Percentiles rank a stretch among this genome's conserved stretches.
Evolutionary conservation across 2,888 invertebrate species (phyloP).

Genomic region (Agrotis ipsilon): DNA sequence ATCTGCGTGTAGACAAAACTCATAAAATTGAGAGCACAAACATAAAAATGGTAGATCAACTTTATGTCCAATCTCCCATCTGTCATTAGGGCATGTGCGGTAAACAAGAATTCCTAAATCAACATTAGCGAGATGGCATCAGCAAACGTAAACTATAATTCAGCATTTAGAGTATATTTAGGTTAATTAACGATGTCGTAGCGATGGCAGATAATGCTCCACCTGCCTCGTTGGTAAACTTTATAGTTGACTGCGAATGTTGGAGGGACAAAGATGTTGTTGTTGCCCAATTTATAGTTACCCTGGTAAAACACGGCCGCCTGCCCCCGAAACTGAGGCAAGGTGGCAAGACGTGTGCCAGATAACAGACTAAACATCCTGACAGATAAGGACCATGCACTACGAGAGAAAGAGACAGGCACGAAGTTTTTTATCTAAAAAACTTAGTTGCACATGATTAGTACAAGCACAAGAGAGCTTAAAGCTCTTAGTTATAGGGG

Average conservation of each 20-base stretch:
- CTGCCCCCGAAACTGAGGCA: constrained; percentile 78
- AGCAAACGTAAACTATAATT: constrained; percentile 63
- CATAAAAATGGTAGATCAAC: constrained; percentile 44
- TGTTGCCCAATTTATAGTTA: constrained; percentile 85
- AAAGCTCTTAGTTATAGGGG: constrained; percentile 59
- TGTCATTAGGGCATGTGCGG: constrained; percentile 54
- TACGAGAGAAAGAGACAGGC: constrained; percentile 79
- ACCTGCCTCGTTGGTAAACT: constrained; percentile 85
- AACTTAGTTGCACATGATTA: constrained; percentile 70
- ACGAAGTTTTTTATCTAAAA: constrained; percentile 84
- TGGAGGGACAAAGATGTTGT: constrained; percentile 81
- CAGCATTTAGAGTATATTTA: constrained; percentile 73
- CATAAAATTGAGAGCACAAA: constrained; percentile 46
- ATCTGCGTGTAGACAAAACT: constrained; percentile 30
- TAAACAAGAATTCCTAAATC: constrained; percentile 66
- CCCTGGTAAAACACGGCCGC: constrained; percentile 76
- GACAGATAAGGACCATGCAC: constrained; percentile 82
- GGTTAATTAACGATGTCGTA: constrained; percentile 83
- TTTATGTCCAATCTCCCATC: constrained; percentile 54
- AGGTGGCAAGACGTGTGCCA: constrained; percentile 89
- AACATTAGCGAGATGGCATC: constrained; percentile 73
- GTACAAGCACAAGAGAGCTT: constrained; percentile 52
- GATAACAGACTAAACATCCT: constrained; percentile 90
- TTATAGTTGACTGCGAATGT: constrained; percentile 84
- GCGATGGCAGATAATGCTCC: constrained; percentile 84